phyloP scores from a whole-genome alignment of 2,797 vertebrate species.

The Smutsia temminckii region DNA sequence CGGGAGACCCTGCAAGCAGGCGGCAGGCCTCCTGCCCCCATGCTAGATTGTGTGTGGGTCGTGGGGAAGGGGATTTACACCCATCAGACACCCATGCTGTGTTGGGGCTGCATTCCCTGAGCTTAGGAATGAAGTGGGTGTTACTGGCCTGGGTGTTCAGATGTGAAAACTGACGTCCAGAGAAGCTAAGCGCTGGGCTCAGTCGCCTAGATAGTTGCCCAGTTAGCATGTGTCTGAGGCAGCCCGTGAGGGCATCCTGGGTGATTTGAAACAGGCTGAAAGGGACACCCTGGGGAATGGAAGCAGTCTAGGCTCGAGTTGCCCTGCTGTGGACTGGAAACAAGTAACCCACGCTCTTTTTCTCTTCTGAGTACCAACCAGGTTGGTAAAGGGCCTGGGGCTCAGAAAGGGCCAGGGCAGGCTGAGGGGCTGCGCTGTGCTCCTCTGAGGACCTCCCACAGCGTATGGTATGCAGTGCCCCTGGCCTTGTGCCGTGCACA shows the following conservation, averaged over 20 bases:
- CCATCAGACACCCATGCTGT: background rate
- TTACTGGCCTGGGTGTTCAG: fast-evolving
- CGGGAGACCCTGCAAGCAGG: background rate
- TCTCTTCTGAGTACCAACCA: background rate
- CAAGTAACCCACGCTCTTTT: background rate
- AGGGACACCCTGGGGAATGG: fast-evolving
- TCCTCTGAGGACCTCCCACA: background rate
- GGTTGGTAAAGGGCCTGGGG: background rate
- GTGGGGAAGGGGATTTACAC: background rate
- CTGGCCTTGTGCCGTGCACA: fast-evolving
- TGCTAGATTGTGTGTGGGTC: fast-evolving
- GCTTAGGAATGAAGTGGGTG: background rate
- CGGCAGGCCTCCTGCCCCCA: background rate
- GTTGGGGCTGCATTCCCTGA: background rate
- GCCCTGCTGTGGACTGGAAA: background rate
- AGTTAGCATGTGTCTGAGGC: background rate
- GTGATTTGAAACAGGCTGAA: background rate
- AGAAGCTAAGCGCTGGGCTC: background rate
- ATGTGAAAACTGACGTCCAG: background rate
- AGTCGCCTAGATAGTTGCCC: fast-evolving
- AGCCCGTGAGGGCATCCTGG: fast-evolving
- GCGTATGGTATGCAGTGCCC: fast-evolving
- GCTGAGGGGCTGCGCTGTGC: fast-evolving
- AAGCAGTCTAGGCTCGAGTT: fast-evolving
- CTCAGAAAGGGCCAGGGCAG: background rate